These are phyloP conservation scores for Oostethus manadensis DNA, from an alignment of 2,113 vertebrate species.

Conservation along the genomic window DNA sequence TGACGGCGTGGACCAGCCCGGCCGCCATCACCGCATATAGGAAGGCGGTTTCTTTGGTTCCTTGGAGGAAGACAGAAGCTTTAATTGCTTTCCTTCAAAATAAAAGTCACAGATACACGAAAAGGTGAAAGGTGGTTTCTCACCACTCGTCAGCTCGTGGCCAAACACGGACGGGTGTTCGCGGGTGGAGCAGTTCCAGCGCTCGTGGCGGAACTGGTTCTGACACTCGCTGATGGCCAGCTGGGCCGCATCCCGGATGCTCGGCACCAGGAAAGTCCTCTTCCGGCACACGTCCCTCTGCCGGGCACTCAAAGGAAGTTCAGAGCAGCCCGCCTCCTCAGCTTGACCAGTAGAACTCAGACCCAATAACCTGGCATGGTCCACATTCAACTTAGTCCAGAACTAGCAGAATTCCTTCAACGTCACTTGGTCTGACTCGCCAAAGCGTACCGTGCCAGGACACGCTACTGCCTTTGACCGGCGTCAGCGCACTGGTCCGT, in stretches of 20 bases:
- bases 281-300: constrained; percentile 85
- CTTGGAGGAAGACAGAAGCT: constrained; percentile 49
- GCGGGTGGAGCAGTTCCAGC: constrained; percentile 85
- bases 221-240: constrained; percentile 84
- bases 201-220: constrained; percentile 86
- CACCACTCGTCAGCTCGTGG: constrained; percentile 83
- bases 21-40: constrained; percentile 86
- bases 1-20: constrained; percentile 86
- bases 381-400: not conserved
- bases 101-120: not conserved
- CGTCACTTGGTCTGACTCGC: no score
- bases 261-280: constrained; percentile 83
- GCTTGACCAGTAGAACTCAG: constrained; percentile 73
- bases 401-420: no score
- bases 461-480: no score
- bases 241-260: constrained; percentile 82
- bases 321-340: constrained; percentile 77
- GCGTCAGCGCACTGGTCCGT: no score
- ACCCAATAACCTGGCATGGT: constrained; percentile 81
- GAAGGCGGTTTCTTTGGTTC: constrained; percentile 92
- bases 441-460: no score
- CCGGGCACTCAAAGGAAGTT: constrained; percentile 72
- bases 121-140: constrained; percentile 28
- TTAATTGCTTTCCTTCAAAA: no score
- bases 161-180: constrained; percentile 70